These are phyloP conservation scores for Xylophagus ater DNA, from an alignment of 2,888 invertebrate species.

Conservation along the genomic window DNA sequence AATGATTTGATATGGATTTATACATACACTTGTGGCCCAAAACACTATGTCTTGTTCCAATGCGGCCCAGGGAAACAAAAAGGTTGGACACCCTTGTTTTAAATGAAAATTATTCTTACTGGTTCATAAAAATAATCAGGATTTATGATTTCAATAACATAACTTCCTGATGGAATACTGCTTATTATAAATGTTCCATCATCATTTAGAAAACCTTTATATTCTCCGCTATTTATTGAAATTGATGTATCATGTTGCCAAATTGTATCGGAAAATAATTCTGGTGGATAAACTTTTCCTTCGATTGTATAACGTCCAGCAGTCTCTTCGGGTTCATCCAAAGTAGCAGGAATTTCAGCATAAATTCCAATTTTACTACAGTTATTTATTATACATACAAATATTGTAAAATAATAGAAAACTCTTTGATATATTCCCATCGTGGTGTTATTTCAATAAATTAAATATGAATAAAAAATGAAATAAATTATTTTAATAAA, in stretches of 20 bases:
- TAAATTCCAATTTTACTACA: slow-evolving; percentile 14
- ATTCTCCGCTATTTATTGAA: slow-evolving; percentile 81
- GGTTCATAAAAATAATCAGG: slow-evolving; percentile 90
- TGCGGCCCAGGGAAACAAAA: too few relatives aligned
- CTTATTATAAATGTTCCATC: slow-evolving; percentile 86
- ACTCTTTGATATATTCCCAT: slow-evolving; percentile 1
- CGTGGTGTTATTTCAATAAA: neutral
- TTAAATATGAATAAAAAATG: neutral
- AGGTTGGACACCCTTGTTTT: too few relatives aligned
- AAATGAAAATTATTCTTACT: slow-evolving; percentile 35
- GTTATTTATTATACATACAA: neutral
- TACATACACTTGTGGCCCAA: too few relatives aligned
- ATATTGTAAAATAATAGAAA: neutral
- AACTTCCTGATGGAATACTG: slow-evolving; percentile 84
- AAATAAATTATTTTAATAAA: neutral
- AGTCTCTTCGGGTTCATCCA: too few relatives aligned
- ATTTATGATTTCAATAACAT: slow-evolving; percentile 83
- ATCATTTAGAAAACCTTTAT: slow-evolving; percentile 74
- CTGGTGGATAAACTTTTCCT: slow-evolving; percentile 68
- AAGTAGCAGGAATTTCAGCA: slow-evolving; percentile 31
- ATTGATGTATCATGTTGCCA: slow-evolving; percentile 71
- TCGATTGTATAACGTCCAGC: slow-evolving; percentile 61
- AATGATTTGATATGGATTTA: too few relatives aligned
- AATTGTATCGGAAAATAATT: slow-evolving; percentile 46
- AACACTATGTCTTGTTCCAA: too few relatives aligned